Evolutionary conservation across 2,888 invertebrate genomes (phyloP).

Genomic region (Eulithis testata): DNA sequence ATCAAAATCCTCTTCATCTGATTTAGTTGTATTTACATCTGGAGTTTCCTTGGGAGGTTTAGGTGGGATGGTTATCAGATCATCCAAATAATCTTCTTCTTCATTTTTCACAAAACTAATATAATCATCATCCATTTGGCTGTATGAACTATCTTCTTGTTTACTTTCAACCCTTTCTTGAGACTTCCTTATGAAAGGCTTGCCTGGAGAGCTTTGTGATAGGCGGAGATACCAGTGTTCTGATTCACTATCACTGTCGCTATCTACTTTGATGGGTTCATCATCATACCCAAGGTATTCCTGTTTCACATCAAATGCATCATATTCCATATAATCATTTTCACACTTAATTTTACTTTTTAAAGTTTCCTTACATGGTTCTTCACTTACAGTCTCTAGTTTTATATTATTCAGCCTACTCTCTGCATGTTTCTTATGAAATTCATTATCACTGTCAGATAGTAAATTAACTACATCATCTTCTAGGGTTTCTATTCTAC

Average conservation of each 20-base stretch:
- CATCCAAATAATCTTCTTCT: conserved; percentile 61
- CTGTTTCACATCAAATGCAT: conserved; percentile 72
- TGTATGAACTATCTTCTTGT: conserved; percentile 69
- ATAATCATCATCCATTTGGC: conserved; percentile 66
- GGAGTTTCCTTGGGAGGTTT: conserved; percentile 37
- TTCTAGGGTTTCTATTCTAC: conserved; percentile 34
- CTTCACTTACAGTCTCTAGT: conserved; percentile 51
- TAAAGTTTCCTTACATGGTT: conserved; percentile 38
- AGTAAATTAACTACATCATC: conserved; percentile 53
- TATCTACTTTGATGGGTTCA: conserved; percentile 66
- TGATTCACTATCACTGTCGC: conserved; percentile 82
- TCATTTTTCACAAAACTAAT: conserved; percentile 43
- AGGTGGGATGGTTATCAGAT: conserved; percentile 60
- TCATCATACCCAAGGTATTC: conserved; percentile 71
- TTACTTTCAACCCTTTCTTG: conserved; percentile 44
- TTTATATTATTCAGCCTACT: conserved; percentile 53
- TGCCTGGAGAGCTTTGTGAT: conserved; percentile 77
- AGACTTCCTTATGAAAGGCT: conserved; percentile 59
- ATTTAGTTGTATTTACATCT: conserved; percentile 16
- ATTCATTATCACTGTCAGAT: conserved; percentile 66
- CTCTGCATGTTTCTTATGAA: conserved; percentile 30
- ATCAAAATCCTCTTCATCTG: conserved; percentile 43
- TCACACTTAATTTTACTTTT: conserved; percentile 58
- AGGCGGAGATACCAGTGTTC: conserved; percentile 81
- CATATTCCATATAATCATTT: conserved; percentile 64